These are phyloP conservation scores for Anarhynchus alexandrinus DNA, from an alignment of 2,113 vertebrate genomes.

Conservation along the genomic window DNA sequence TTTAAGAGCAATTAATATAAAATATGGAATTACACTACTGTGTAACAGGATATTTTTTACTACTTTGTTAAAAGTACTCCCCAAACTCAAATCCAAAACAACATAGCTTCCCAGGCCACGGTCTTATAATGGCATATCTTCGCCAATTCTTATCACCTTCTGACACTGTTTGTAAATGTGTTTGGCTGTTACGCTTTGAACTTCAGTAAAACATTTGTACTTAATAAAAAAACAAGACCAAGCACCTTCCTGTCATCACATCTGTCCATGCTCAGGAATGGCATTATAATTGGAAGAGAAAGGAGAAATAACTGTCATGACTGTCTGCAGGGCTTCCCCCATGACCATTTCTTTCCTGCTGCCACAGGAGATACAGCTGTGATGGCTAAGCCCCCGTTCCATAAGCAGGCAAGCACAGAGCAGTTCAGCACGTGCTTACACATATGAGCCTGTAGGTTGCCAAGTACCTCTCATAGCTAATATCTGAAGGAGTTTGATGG, in stretches of 20 bases:
- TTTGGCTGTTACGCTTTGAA: neutral
- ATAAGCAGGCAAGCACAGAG: neutral
- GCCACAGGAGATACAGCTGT: fast-evolving
- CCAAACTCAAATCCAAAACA: neutral
- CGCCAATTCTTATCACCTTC: neutral
- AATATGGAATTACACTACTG: neutral
- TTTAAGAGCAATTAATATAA: slow-evolving; percentile 32
- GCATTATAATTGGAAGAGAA: neutral
- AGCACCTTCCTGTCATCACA: neutral
- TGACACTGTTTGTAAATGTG: neutral
- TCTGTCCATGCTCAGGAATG: neutral
- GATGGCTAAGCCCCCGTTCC: neutral
- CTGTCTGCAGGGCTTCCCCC: neutral
- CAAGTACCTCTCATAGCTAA: neutral
- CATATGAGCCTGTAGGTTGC: neutral
- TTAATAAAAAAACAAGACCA: neutral
- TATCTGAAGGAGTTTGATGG: neutral
- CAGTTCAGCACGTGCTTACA: neutral
- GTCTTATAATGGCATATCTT: neutral
- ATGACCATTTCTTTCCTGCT: neutral
- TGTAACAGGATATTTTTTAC: slow-evolving; percentile 13
- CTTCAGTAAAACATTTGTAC: neutral
- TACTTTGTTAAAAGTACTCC: neutral
- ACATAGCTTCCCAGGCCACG: neutral
- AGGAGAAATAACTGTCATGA: neutral